Percentiles rank a stretch among this genome's conserved stretches.
phyloP scores from a whole-genome alignment of 2,113 vertebrate genomes.

The Hiodon tergisus region DNA sequence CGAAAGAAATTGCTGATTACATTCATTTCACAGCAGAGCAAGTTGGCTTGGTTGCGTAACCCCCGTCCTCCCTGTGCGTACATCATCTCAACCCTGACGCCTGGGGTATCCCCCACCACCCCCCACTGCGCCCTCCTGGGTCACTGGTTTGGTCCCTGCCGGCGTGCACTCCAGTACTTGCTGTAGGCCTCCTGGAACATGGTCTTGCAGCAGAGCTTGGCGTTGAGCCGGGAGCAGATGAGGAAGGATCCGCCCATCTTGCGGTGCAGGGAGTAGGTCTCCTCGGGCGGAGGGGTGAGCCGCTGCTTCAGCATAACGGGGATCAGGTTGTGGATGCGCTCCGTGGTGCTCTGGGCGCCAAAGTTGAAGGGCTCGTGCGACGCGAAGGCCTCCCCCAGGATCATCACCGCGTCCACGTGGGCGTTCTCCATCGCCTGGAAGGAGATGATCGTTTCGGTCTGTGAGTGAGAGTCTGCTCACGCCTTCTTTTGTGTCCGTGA shows the following conservation, averaged over 20 bases:
- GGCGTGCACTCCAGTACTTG: constrained; percentile 71
- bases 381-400: constrained; percentile 91
- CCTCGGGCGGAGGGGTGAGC: constrained; percentile 85
- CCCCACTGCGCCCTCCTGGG: neutral
- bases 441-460: neutral
- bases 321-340: constrained; percentile 91
- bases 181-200: constrained; percentile 82
- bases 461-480: neutral
- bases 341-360: constrained; percentile 82
- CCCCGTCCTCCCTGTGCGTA: neutral
- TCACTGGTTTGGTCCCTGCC: constrained; percentile 33
- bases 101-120: neutral
- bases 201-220: constrained; percentile 75
- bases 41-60: neutral
- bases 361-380: constrained; percentile 78
- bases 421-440: constrained; percentile 84
- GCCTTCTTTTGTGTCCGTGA: neutral
- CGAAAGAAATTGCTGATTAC: constrained; percentile 22
- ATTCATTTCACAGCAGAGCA: constrained; percentile 28
- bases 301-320: constrained; percentile 92
- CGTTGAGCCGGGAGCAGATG: constrained; percentile 89
- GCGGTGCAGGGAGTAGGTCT: constrained; percentile 93
- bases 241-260: constrained; percentile 99
- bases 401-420: constrained; percentile 91
- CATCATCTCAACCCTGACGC: neutral